Base-by-base conservation (phyloP, 2,888 invertebrate genomes). In the Hecatera dysodea region DNA sequence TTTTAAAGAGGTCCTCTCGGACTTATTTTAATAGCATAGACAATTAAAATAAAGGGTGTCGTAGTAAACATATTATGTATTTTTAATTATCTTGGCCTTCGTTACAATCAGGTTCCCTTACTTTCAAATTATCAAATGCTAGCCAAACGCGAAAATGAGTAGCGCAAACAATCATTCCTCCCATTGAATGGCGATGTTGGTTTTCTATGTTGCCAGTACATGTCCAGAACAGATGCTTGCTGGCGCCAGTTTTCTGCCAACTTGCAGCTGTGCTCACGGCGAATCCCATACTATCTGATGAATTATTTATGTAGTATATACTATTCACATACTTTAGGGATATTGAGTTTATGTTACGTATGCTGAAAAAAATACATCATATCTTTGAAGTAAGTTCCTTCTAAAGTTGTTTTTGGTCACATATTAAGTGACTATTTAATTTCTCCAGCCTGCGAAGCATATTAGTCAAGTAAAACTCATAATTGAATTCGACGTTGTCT, bases 101-200 rank as follows among this genome's bases (percentile, higher is more conserved):
- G 74, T 75, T 65, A 48, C 94, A 94, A 6, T 78, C 72, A 0
- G 94, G 94, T 71, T 94, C 94, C 44, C 86, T 89, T 48, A 90
- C 78, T 88, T 94, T 94, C 0, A 94, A 85, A 67, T 90, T 91
- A 75, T 92, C 91, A 75, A 94, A 94, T 12, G 85, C 85, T 27
- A 81, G 72, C 94, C 94, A 94, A 12, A 94, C 69, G 0, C 72
- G 27, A 61, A 87, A 92, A 67, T 91, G 53, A 8, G 89, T 74
- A 0, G 91, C 81, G 67, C 94, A 94, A 4, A 90, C 22, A 15
- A 94, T 72, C 2, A 91, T 46, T 0, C 89, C 92, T 3, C 90
- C 92, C 29, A 82, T 86, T 0, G 75, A 78, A 0, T 63, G 50
- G 0, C 24, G n/a, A 17, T 86, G 88, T n/a, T 87, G 86, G 22